Evolutionary conservation across 2,113 vertebrate genomes (phyloP).

Genomic region (Callipepla squamata): DNA sequence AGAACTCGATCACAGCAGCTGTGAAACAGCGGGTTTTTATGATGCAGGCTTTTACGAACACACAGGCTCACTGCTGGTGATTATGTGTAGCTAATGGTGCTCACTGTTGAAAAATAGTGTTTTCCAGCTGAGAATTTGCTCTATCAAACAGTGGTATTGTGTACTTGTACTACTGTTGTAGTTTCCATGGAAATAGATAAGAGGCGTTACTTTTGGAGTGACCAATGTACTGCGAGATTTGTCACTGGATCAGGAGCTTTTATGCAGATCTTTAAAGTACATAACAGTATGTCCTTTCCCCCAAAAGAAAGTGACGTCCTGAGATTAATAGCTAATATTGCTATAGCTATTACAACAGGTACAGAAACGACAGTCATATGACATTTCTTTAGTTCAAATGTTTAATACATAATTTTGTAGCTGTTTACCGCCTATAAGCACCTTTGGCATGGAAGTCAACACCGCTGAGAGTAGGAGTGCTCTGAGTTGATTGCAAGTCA

Average conservation of each 20-base stretch:
- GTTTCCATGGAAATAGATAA: too few species aligned
- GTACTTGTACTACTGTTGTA: too few species aligned
- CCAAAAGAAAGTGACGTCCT: neutral
- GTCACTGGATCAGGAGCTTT: neutral
- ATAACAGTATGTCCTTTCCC: neutral
- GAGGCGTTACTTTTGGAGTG: too few species aligned
- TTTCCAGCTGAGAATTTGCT: too few species aligned
- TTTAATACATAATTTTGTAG: neutral
- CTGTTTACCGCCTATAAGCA: neutral
- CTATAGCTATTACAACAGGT: neutral
- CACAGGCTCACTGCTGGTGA: too few species aligned
- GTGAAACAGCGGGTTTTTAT: too few species aligned
- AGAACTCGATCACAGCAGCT: too few species aligned
- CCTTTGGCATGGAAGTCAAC: neutral
- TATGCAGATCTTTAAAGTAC: neutral
- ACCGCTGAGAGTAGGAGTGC: neutral
- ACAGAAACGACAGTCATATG: neutral
- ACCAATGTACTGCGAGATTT: neutral
- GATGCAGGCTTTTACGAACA: too few species aligned
- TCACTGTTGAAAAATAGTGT: too few species aligned
- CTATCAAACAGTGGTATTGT: too few species aligned
- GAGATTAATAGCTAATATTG: neutral
- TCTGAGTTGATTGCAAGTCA: neutral
- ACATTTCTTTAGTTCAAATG: neutral
- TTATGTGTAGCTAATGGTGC: too few species aligned